A percentile compares a stretch with the other conserved stretches of the same genome.
These are phyloP conservation scores for Sprattus sprattus DNA, from an alignment of 2,113 vertebrate genomes.

Conservation along the genomic window DNA sequence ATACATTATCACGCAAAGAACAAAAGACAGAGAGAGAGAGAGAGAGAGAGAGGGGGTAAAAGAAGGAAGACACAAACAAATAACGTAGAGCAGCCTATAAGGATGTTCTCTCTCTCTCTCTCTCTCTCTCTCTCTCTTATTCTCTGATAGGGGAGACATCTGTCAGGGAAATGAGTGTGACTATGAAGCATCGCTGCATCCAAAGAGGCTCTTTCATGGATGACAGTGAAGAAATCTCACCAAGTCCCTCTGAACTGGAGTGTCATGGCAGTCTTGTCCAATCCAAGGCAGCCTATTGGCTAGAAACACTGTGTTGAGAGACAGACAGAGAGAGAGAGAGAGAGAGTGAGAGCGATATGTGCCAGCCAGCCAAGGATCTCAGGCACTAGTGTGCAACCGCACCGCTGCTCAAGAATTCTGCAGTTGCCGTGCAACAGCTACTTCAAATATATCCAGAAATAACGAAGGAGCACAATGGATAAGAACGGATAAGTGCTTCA, in stretches of 20 bases:
- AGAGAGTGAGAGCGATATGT: not conserved
- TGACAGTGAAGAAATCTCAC: conserved; percentile 30
- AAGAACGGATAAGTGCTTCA: not conserved
- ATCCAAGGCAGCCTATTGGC: not conserved
- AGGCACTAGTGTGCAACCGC: conserved; percentile 12
- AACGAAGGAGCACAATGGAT: conserved; percentile 18
- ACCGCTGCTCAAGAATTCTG: conserved; percentile 31
- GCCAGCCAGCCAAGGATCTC: not conserved
- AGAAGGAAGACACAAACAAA: not conserved
- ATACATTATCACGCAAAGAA: conserved; percentile 28
- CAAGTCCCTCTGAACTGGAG: conserved; percentile 23
- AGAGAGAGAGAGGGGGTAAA: not conserved
- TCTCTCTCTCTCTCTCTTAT: not conserved
- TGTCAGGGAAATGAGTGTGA: conserved; percentile 1
- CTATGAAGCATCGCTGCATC: conserved; percentile 24
- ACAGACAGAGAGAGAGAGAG: not conserved
- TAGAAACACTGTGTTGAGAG: not conserved
- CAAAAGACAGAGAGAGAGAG: not conserved
- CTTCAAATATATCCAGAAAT: conserved; percentile 18
- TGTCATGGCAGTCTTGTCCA: conserved; percentile 6
- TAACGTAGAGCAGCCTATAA: not conserved
- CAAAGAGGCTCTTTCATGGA: conserved; percentile 32
- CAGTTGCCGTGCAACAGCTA: conserved; percentile 27
- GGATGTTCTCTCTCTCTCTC: not conserved
- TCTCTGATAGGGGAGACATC: not conserved